Base-by-base conservation (phyloP, 2,888 invertebrate species). In the Heliconius sara region DNA sequence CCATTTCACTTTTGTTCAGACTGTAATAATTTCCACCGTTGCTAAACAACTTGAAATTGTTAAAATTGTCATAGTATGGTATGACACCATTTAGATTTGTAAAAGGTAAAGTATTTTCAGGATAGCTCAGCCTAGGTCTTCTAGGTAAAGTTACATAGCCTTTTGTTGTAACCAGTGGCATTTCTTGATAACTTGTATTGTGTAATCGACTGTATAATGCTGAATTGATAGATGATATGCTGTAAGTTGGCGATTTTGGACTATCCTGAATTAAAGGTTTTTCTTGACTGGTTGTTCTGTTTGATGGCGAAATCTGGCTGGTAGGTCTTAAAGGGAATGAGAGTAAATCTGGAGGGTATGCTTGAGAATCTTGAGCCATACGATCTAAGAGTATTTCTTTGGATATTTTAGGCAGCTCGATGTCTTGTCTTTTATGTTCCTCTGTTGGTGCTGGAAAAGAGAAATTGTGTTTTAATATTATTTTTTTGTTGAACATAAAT, bases 101-200 rank as follows among this genome's bases (percentile, higher is more conserved):
- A 83, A 95, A 91, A 1, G 94, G 93, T 88, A 94, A 47, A 92
- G 92, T 79, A 91, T 93, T 84, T 90, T 96, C 86, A 93, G 96
- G 87, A 95, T 96, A 96, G 86, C 97, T 97, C 4, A 96, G 96
- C 80, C 97, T 95, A 0, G 98, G 98, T 87, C 97, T 96, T 84
- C 98, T 96, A 0, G 98, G 98, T 81, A 98, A 97, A 10, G 98
- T 98, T n/a, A 98, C 97, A 91, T 98, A 98, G 1, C 98, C 97
- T 85, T 97, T 96, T 0, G 96, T 96, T 77, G 95, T 96, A 70
- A 97, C 92, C 3, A 96, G 92, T 22, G 96, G 96, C 0, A 95
- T 95, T 10, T 92, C 91, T 85, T 95, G 95, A 86, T 96, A 96
- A 47, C 96, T 93, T 2, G 97, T 97, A 16, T 96, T 96, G 83